Evolutionary conservation across 2,888 invertebrate genomes (phyloP), one percentile per base, ranked within the genome.

Genomic region (Pseudoips prasinana): DNA sequence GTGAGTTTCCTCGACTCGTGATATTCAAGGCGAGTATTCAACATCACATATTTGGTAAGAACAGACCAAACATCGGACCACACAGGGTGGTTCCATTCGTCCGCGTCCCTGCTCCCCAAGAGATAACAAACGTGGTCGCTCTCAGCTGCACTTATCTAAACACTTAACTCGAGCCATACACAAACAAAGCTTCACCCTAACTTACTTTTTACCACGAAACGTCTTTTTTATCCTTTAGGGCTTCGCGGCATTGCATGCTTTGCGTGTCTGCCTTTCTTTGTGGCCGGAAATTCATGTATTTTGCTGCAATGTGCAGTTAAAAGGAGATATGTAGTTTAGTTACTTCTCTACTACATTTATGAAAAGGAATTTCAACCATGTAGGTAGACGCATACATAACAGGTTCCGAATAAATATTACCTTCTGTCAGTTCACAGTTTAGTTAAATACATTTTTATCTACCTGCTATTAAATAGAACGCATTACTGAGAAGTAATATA

Each of bases 101-200:
- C 80, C 67, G 76, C 64, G 64, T 68, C 66, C 59, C 66, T 62
- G 69, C 77, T 78, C 77, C 73, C 74, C 64, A 63, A 74, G 77
- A 86, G 86, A 86, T 87, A 87, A 85, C 86, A 84, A 81, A 84
- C 84, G 83, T 64, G 74, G 75, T 67, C 69, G 64, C 68, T 81
- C 84, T 80, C 76, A 68, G 73, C 72, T 77, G 76, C 86, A 85
- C 86, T 88, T 88, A 87, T 86, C 83, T 84, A 88, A 88, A 87
- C 88, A 87, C 88, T 87, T 81, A 81, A 77, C 79, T 74, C 77
- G 73, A 73, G 70, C 80, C 75, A 71, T 79, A 79, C 76, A 85
- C 82, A 87, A 87, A 87, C 85, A 88, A 82, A 81, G 79, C 79
- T 73, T 67, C 74, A 72, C 74, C 75, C 74, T 77, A 76, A 82